Percentiles rank a stretch among this genome's conserved stretches.
phyloP scores from a whole-genome alignment of 2,888 invertebrate genomes.

The Cheilosia urbana region DNA sequence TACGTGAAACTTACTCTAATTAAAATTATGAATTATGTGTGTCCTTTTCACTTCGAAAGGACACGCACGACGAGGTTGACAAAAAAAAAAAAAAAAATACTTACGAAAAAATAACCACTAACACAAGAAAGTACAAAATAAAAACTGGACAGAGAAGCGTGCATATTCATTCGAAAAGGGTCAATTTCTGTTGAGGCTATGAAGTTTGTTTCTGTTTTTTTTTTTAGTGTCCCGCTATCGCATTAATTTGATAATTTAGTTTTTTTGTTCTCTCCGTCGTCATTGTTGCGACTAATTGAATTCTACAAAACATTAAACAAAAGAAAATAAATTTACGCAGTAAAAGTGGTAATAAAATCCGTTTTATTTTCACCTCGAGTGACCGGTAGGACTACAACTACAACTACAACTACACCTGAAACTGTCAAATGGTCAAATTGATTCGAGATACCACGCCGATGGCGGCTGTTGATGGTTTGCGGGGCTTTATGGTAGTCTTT shows the following conservation, averaged over 20 bases:
- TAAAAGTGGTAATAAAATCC: slow-evolving; percentile 71
- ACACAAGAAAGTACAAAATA: no score
- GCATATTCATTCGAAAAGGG: slow-evolving; percentile 70
- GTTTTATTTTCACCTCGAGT: slow-evolving; percentile 58
- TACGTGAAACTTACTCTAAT: slow-evolving; percentile 75
- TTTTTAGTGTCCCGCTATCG: slow-evolving; percentile 59
- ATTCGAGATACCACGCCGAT: slow-evolving; percentile 54
- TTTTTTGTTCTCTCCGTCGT: slow-evolving; percentile 21
- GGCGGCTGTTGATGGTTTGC: not conserved
- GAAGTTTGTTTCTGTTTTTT: slow-evolving; percentile 11
- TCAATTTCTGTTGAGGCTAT: slow-evolving; percentile 38
- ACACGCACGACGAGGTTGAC: slow-evolving; percentile 67
- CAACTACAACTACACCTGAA: not conserved
- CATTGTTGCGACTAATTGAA: slow-evolving; percentile 69
- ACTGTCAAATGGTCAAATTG: slow-evolving; percentile 70
- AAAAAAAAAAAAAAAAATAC: slow-evolving; percentile 37
- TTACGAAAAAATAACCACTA: not conserved
- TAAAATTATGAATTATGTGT: slow-evolving; percentile 76
- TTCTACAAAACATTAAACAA: slow-evolving; percentile 74
- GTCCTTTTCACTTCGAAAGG: slow-evolving; percentile 72
- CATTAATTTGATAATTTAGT: slow-evolving; percentile 67
- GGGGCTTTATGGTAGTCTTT: not conserved
- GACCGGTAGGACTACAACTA: no score
- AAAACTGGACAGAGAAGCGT: slow-evolving; percentile 38
- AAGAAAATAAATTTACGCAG: slow-evolving; percentile 69